phyloP scores from a whole-genome alignment of 2,888 invertebrate species.

The Acrobasis suavella region DNA sequence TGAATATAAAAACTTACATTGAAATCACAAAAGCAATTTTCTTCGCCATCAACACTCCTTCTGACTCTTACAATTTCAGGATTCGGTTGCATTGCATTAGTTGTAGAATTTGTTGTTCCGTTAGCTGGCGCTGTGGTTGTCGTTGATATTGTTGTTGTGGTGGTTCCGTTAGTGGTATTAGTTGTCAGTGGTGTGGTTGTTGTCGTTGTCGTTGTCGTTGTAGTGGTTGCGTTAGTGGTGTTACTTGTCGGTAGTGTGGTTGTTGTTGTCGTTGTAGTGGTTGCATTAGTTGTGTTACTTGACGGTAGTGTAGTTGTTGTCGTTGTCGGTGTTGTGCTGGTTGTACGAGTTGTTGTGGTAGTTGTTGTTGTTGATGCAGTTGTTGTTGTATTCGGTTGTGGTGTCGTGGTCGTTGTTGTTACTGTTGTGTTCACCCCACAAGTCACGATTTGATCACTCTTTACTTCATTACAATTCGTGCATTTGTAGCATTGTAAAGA shows the following conservation, averaged over 20 bases:
- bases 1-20: slow-evolving; percentile 14
- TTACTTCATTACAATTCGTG: slow-evolving; percentile 37
- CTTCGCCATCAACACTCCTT: slow-evolving; percentile 2
- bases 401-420: slow-evolving; percentile 25
- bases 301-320: background rate
- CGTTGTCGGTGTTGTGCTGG: background rate
- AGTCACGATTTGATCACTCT: slow-evolving; percentile 31
- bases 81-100: background rate
- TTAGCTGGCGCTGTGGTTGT: slow-evolving; percentile 19
- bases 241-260: background rate
- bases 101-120: background rate
- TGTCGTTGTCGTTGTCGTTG: background rate
- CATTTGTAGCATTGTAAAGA: slow-evolving; percentile 48
- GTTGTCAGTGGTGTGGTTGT: background rate
- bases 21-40: slow-evolving; percentile 16
- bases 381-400: slow-evolving; percentile 18
- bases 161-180: background rate
- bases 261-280: slow-evolving; percentile 14
- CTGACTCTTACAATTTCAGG: slow-evolving; percentile 13
- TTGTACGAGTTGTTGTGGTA: slow-evolving; percentile 16
- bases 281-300: background rate
- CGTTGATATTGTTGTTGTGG: slow-evolving; percentile 11
- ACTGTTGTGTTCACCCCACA: slow-evolving; percentile 34
- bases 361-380: slow-evolving; percentile 12
- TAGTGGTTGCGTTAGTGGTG: slow-evolving; percentile 7